Percentiles rank a stretch among this genome's conserved stretches.
These are phyloP conservation scores for Cheilosia impressa DNA, from an alignment of 2,888 invertebrate species.

Conservation along the genomic window DNA sequence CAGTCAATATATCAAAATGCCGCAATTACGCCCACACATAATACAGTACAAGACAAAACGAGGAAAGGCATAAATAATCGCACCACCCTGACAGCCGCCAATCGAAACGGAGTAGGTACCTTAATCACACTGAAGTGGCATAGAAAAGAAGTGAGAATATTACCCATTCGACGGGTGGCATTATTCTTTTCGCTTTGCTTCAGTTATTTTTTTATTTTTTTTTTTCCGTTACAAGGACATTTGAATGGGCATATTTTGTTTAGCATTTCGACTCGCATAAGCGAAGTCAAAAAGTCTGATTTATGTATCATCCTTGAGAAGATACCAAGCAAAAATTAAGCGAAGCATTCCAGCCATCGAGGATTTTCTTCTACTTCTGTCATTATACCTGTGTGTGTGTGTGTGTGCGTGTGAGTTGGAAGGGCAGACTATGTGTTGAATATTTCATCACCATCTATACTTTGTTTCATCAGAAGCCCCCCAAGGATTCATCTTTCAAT, in stretches of 20 bases:
- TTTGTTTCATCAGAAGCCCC: conserved; percentile 15
- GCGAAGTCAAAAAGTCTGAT: conserved; percentile 34
- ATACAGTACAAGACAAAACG: background rate
- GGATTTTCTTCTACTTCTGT: conserved; percentile 17
- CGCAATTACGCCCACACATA: conserved; percentile 31
- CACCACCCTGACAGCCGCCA: background rate
- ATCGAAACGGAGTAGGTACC: conserved; percentile 22
- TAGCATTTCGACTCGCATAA: conserved; percentile 7
- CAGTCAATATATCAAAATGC: conserved; percentile 59
- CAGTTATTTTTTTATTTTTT: no score
- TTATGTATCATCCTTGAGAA: conserved; percentile 41
- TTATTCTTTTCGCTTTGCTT: conserved; percentile 19
- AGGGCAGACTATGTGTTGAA: conserved; percentile 4
- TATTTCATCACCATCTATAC: conserved; percentile 14
- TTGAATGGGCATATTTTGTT: conserved; percentile 5
- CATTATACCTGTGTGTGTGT: conserved; percentile 19
- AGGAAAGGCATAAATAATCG: conserved; percentile 5
- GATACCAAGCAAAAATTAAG: background rate
- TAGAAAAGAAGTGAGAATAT: background rate
- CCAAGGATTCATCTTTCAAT: conserved; percentile 26
- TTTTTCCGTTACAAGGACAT: conserved; percentile 14
- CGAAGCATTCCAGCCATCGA: conserved; percentile 7
- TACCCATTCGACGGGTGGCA: conserved; percentile 36
- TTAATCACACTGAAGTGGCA: conserved; percentile 50
- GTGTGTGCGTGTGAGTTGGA: no score